Base-by-base conservation (phyloP, 2,797 vertebrate species). In the Dallia pectoralis region DNA sequence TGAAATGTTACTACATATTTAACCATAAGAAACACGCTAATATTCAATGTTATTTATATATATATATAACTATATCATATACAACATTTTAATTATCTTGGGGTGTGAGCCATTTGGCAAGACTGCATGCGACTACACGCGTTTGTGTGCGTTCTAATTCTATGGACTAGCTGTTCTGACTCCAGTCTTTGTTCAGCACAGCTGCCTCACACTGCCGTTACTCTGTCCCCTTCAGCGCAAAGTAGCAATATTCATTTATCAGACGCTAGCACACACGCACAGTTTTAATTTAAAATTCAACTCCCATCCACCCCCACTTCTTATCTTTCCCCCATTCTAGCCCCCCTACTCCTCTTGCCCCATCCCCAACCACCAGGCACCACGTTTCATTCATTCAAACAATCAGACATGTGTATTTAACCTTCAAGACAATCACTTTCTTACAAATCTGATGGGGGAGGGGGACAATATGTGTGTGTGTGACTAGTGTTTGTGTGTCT, bases 171-270 rank as follows among this genome's bases (percentile, higher is more conserved):
- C 7, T 68, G 36, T 47, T 59, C 85, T 76, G 62, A 81, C 76
- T 88, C 80, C 72, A 84, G 77, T 80, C 78, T 84, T 84, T 91
- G 84, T 89, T 79, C 78, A 72, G 32, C 32, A 11, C 74, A 77
- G 56, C 61, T 85, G 84, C 85, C 83, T 82, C 86, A 87, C 79
- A 80, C 81, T 81, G 82, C 84, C 79, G 81, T 77, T 81, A 71
- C 73, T 78, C 80, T 67, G 64, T 75, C 56, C 68, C 16, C 74
- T 79, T 67, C 11, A 40, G 40, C 62, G 59, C 69, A 59, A 22
- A 59, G 53, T 11, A 71, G 44, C 30, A 33, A 67, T 72, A 64
- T 72, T 30, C n/a, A 75, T 71, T 14, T 14, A n/a, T 44, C 3
- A 27, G 25, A 53, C 25, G 65, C 49, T 22, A 1, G 25, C 3